These are phyloP conservation scores for Coremacera marginata DNA, from an alignment of 2,888 invertebrate genomes.

Conservation along the genomic window DNA sequence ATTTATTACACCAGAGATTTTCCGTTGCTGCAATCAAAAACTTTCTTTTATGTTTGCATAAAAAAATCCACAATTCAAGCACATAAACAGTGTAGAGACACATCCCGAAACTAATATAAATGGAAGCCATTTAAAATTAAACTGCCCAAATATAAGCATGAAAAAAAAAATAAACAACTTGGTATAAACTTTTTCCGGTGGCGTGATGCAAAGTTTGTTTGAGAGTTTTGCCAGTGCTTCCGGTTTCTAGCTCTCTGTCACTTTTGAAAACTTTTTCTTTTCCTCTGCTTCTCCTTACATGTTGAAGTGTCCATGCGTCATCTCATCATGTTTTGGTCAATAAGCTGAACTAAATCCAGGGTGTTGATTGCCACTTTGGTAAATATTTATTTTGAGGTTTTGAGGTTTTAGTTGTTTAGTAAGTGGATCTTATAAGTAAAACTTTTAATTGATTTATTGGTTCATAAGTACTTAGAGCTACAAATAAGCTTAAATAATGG, in stretches of 20 bases:
- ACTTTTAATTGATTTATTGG: constrained; percentile 30
- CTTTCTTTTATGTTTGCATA: too few species aligned
- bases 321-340: not conserved
- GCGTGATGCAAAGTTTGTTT: not conserved
- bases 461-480: constrained; percentile 18
- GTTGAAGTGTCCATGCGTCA: not conserved
- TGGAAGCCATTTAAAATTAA: too few species aligned
- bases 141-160: too few species aligned
- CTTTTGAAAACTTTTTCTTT: not conserved
- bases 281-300: not conserved
- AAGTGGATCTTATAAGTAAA: not conserved
- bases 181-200: too few species aligned
- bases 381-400: not conserved
- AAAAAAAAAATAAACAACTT: too few species aligned
- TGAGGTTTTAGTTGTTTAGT: not conserved
- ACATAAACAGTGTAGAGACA: too few species aligned
- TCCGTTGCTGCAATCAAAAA: too few species aligned
- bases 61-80: too few species aligned
- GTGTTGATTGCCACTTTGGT: not conserved
- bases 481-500: not conserved
- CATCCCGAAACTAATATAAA: too few species aligned
- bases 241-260: not conserved
- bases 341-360: not conserved
- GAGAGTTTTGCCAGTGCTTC: not conserved
- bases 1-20: too few species aligned